Percentiles rank a stretch among this genome's conserved stretches.
These are phyloP conservation scores for Geococcyx californianus DNA, from an alignment of 2,113 vertebrate genomes.

Conservation along the genomic window DNA sequence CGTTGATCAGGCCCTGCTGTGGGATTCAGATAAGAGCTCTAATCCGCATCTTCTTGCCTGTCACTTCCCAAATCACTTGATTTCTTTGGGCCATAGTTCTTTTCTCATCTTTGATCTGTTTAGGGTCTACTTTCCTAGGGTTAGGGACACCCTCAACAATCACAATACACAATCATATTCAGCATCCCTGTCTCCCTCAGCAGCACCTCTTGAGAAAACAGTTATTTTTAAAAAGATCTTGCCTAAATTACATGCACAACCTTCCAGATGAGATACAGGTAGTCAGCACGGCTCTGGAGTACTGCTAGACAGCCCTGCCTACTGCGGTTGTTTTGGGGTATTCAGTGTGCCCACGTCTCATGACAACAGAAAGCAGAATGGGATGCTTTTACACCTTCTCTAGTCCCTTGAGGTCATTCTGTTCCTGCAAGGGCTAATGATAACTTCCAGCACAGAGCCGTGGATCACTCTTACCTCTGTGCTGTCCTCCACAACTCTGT, in stretches of 20 bases:
- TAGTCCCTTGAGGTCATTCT: not conserved
- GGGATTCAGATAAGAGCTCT: constrained; percentile 10
- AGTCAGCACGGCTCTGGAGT: not conserved
- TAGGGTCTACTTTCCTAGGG: not conserved
- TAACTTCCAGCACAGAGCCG: not conserved
- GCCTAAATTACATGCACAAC: not conserved
- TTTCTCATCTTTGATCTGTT: not conserved
- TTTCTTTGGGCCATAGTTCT: not conserved
- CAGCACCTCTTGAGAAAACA: not conserved
- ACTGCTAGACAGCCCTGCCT: not conserved
- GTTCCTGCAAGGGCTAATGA: not conserved
- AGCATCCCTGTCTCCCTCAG: not conserved
- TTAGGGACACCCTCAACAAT: not conserved
- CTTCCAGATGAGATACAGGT: not conserved
- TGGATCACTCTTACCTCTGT: not conserved
- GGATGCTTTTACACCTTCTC: not conserved
- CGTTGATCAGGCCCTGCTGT: not conserved
- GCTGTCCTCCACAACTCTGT: not conserved
- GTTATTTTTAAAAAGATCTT: not conserved
- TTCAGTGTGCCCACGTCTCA: rapidly evolving
- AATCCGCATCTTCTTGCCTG: not conserved
- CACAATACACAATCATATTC: not conserved
- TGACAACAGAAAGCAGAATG: not conserved
- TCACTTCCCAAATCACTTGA: not conserved
- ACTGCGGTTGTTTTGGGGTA: not conserved